Conservation (phyloP, 1,140 invertebrate genomes). For the Aphelenchoides avenae region DNA sequence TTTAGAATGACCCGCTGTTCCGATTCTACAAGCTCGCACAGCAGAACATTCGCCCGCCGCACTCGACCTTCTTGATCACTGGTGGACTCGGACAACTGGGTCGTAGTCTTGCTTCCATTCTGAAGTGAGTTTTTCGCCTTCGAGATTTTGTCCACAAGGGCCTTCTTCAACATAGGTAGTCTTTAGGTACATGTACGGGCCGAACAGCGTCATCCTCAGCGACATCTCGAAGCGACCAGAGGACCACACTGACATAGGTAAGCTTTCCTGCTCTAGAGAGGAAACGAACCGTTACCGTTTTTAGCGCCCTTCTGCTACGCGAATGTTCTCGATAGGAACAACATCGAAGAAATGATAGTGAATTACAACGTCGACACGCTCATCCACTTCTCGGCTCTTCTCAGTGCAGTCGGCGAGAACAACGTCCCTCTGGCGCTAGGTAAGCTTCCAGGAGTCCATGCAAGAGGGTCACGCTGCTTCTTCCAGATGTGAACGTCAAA, state of each 20-base stretch:
- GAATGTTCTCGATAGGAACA: slow-evolving; percentile 83
- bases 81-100: slow-evolving; percentile 78
- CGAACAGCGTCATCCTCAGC: no score
- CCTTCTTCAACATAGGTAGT: slow-evolving; percentile 3
- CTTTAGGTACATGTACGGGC: not conserved
- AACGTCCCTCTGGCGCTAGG: slow-evolving; percentile 76
- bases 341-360: slow-evolving; percentile 77
- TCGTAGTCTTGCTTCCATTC: slow-evolving; percentile 72
- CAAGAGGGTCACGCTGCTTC: slow-evolving; percentile 84
- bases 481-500: slow-evolving; percentile 72
- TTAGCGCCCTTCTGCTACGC: slow-evolving; percentile 80
- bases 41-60: slow-evolving; percentile 7
- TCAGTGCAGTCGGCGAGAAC: slow-evolving; percentile 82
- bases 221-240: slow-evolving; percentile 7
- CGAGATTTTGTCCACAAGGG: not conserved
- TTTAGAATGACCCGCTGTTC: not conserved
- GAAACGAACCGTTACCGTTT: not conserved
- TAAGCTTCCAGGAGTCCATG: slow-evolving; percentile 73
- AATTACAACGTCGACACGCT: slow-evolving; percentile 82
- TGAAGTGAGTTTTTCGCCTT: slow-evolving; percentile 52
- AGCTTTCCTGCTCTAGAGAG: not conserved
- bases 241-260: slow-evolving; percentile 18
- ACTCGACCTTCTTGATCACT: slow-evolving; percentile 42
- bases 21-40: not conserved
- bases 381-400: slow-evolving; percentile 82